phyloP scores from a whole-genome alignment of 2,113 vertebrate species.

The Mus musculus region GRCm39 chr11:107811501-107812000 shows the following conservation, averaged over 20 bases:
- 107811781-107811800: accelerated
- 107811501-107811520: no score
- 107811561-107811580: neutral
- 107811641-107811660: neutral
- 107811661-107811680: neutral
- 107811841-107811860: neutral
- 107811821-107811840: neutral
- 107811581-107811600: neutral
- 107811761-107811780: accelerated
- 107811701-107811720: neutral
- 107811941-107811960: conserved; percentile 28
- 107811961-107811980: conserved; percentile 47
- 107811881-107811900: neutral
- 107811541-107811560: no score
- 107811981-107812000: neutral
- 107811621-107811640: no score
- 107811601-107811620: neutral
- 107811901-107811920: neutral
- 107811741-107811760: neutral
- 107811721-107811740: neutral
- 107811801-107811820: neutral
- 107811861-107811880: neutral
- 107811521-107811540: neutral
- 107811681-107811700: neutral
- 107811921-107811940: neutral